Conservation (phyloP, 2,113 vertebrate genomes). For the Dissostichus mawsoni region DNA sequence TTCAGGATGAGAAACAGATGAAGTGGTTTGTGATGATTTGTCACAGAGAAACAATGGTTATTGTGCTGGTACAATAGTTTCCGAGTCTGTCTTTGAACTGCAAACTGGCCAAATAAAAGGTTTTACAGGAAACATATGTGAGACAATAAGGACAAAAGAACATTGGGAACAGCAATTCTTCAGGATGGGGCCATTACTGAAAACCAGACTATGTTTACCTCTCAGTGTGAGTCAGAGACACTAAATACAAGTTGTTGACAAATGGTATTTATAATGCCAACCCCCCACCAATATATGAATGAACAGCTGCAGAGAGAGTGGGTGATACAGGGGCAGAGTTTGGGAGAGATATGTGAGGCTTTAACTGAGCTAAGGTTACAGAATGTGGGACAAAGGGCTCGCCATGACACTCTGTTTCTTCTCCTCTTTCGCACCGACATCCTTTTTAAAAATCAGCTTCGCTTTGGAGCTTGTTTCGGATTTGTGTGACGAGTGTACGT, state of each 20-base stretch:
- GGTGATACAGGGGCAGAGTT: slow-evolving; percentile 44
- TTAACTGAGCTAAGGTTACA: slow-evolving; percentile 63
- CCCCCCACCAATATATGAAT: slow-evolving; percentile 61
- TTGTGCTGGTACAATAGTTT: slow-evolving; percentile 12
- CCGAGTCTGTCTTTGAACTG: slow-evolving; percentile 20
- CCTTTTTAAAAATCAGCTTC: slow-evolving; percentile 6
- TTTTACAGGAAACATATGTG: slow-evolving; percentile 47
- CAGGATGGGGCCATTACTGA: slow-evolving; percentile 34
- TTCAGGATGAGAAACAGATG: slow-evolving; percentile 10
- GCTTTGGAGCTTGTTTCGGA: slow-evolving; percentile 17
- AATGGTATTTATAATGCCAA: slow-evolving; percentile 78
- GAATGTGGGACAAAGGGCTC: slow-evolving; percentile 71
- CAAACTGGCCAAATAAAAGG: slow-evolving; percentile 12
- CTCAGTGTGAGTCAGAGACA: slow-evolving; percentile 55
- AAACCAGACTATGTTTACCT: slow-evolving; percentile 31
- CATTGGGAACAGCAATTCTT: slow-evolving; percentile 41
- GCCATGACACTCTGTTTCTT: slow-evolving; percentile 29
- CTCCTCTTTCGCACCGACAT: background rate
- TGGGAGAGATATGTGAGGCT: slow-evolving; percentile 59
- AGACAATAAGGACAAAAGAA: slow-evolving; percentile 11
- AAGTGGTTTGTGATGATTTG: slow-evolving; percentile 10
- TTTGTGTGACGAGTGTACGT: slow-evolving; percentile 6
- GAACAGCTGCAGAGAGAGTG: slow-evolving; percentile 76
- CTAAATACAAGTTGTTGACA: slow-evolving; percentile 82
- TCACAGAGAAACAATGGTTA: slow-evolving; percentile 18